Percentiles rank a stretch among this genome's conserved stretches.
These are phyloP conservation scores for Micromesistius poutassou DNA, from an alignment of 2,797 vertebrate species.

Conservation along the genomic window DNA sequence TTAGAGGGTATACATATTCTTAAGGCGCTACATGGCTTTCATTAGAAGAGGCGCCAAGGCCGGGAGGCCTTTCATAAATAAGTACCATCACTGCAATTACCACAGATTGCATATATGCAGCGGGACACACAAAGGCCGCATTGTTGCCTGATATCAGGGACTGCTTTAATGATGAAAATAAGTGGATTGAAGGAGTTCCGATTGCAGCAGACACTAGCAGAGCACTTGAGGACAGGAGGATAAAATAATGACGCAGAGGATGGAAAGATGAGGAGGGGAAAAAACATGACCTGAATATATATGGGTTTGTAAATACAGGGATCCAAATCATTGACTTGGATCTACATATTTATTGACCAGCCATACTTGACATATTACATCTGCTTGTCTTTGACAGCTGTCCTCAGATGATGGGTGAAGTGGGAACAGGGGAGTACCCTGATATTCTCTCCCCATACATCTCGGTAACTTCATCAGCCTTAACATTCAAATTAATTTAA, in stretches of 20 bases:
- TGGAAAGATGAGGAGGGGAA: neutral
- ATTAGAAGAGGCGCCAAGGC: neutral
- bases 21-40: neutral
- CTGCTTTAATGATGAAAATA: neutral
- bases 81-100: neutral
- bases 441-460: too few species aligned
- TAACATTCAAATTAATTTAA: too few species aligned
- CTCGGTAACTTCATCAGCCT: neutral
- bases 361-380: too few species aligned
- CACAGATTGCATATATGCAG: neutral
- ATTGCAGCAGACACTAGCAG: neutral
- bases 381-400: too few species aligned
- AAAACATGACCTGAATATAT: neutral
- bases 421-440: too few species aligned
- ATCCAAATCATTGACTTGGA: too few species aligned
- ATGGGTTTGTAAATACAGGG: neutral
- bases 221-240: neutral
- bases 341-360: too few species aligned
- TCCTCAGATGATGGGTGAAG: too few species aligned
- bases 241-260: neutral
- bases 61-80: neutral
- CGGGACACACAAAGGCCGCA: neutral
- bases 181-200: neutral
- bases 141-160: neutral
- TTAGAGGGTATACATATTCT: conserved; percentile 9